A percentile compares a stretch with the other conserved stretches of the same genome.
phyloP scores from a whole-genome alignment of 2,888 invertebrate species.

The Orchesellides sinensis region DNA sequence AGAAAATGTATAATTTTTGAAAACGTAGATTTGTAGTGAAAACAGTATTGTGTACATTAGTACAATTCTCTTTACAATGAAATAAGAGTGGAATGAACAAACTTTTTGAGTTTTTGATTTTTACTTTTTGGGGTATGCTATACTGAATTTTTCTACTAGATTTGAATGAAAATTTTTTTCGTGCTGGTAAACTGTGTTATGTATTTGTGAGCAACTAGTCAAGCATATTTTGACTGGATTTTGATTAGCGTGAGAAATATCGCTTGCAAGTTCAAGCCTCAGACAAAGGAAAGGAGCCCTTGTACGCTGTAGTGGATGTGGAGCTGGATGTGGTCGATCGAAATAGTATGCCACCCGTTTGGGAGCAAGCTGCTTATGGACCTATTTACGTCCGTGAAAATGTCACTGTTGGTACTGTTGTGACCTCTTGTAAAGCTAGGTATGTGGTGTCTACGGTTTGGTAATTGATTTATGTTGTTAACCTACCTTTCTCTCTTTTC shows the following conservation, averaged over 20 bases:
- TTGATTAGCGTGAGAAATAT: slow-evolving; percentile 93
- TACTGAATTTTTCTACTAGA: slow-evolving; percentile 21
- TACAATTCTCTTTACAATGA: slow-evolving; percentile 2
- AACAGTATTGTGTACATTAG: slow-evolving; percentile 11
- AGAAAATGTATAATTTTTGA: slow-evolving; percentile 25
- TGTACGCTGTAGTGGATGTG: slow-evolving; percentile 97
- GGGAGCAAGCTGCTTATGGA: slow-evolving; percentile 97
- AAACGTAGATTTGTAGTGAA: slow-evolving; percentile 24
- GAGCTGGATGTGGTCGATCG: slow-evolving; percentile 95
- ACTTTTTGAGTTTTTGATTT: slow-evolving; percentile 27
- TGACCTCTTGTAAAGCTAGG: slow-evolving; percentile 99
- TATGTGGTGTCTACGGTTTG: slow-evolving; percentile 75
- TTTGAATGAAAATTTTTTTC: slow-evolving; percentile 38
- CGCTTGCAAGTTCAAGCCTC: slow-evolving; percentile 97
- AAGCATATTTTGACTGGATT: slow-evolving; percentile 66
- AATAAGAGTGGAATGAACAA: slow-evolving; percentile 29
- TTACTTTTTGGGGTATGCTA: slow-evolving; percentile 44
- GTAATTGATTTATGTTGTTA: slow-evolving; percentile 50
- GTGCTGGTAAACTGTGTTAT: slow-evolving; percentile 40
- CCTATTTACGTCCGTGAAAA: slow-evolving; percentile 99
- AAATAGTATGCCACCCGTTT: slow-evolving; percentile 98
- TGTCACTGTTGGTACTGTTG: slow-evolving; percentile 99
- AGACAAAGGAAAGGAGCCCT: slow-evolving; percentile 91
- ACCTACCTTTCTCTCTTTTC: slow-evolving; percentile 75
- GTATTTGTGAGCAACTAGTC: slow-evolving; percentile 61